A percentile compares a stretch with the other conserved stretches of the same genome.
Evolutionary conservation across 1,140 invertebrate genomes (phyloP).

Genomic region (Pogonomyrmex barbatus): DNA sequence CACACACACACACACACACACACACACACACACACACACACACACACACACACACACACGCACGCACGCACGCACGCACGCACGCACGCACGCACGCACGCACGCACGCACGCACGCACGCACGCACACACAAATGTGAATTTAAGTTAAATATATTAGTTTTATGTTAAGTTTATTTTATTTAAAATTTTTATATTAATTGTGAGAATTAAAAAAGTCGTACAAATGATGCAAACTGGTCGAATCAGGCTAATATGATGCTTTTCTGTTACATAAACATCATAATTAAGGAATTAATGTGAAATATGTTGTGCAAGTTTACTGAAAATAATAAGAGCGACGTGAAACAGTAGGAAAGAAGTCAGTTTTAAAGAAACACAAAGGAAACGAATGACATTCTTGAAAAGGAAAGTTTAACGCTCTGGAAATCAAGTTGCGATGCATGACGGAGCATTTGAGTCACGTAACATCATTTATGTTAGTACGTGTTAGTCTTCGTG

Average conservation of each 20-base stretch:
- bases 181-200: background rate
- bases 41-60: background rate
- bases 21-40: background rate
- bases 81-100: no score
- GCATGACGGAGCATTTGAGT: conserved; percentile 66
- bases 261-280: conserved; percentile 29
- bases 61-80: no score
- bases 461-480: conserved; percentile 53
- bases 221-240: background rate
- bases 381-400: conserved; percentile 77
- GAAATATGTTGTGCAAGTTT: conserved; percentile 38
- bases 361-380: conserved; percentile 45
- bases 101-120: background rate
- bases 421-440: conserved; percentile 68
- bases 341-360: conserved; percentile 36
- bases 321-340: conserved; percentile 59
- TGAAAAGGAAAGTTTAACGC: conserved; percentile 74
- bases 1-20: background rate
- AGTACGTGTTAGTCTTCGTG: background rate
- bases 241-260: conserved; percentile 30
- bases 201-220: background rate
- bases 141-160: no score
- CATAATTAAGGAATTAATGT: conserved; percentile 24
- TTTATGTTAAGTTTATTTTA: background rate
- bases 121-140: background rate